Percentiles rank a stretch among this genome's conserved stretches.
These are phyloP conservation scores for Patella pellucida DNA, from an alignment of 2,888 invertebrate genomes.

Conservation along the genomic window DNA sequence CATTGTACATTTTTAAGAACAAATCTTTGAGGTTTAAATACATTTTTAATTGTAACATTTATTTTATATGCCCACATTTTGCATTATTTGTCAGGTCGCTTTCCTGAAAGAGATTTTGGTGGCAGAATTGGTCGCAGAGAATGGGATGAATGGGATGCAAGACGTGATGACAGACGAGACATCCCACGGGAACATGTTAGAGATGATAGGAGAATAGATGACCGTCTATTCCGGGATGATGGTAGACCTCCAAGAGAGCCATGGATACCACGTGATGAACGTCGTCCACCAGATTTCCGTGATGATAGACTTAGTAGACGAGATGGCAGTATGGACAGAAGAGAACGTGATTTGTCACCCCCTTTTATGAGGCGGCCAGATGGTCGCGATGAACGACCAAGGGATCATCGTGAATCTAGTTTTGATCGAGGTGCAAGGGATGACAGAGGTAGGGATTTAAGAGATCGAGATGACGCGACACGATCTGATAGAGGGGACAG, in stretches of 20 bases:
- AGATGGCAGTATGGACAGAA: constrained; percentile 19
- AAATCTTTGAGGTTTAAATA: too few species aligned
- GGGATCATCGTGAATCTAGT: constrained; percentile 11
- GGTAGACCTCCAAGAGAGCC: not conserved
- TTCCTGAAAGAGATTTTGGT: not conserved
- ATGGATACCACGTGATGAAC: not conserved
- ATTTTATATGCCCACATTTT: too few species aligned
- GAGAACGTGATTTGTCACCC: constrained; percentile 4
- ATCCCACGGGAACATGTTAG: not conserved
- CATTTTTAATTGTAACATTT: too few species aligned
- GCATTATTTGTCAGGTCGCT: not conserved
- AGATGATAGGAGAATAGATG: not conserved
- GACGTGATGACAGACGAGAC: not conserved
- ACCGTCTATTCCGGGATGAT: not conserved
- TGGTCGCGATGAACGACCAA: constrained; percentile 11
- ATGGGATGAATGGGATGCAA: constrained; percentile 6
- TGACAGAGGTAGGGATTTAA: constrained; percentile 22
- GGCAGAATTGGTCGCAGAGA: not conserved
- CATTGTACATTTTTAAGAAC: too few species aligned
- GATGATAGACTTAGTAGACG: constrained; percentile 19
- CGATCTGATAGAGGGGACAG: constrained; percentile 7
- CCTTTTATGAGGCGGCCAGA: not conserved
- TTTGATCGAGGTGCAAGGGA: constrained; percentile 20
- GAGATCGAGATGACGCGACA: constrained; percentile 17
- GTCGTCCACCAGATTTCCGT: too few species aligned